Base-by-base conservation (phyloP, 2,888 invertebrate genomes). In the Salticus scenicus region DNA sequence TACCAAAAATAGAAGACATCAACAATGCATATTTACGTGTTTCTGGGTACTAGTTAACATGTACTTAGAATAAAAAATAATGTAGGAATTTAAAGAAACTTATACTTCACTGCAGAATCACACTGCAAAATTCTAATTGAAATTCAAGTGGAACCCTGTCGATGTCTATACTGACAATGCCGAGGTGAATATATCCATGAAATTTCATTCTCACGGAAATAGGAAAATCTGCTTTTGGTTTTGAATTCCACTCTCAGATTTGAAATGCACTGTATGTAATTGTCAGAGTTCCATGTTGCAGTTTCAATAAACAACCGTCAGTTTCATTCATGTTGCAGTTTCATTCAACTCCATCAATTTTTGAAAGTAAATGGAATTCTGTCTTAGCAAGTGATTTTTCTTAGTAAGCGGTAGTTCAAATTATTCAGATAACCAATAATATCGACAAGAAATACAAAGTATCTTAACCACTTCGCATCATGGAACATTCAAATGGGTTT, bases 1-100 rank as follows among this genome's bases (percentile, higher is more conserved):
- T 42, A 28, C 71, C 27, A 71, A 71, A 71, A 24, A 42, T 42
- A 71, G 42, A 42, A 24, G 71, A 71, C 42, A 71, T 37, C 7
- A 37, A 37, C 37, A 37, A 37, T 37, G 37, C 37, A 37, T 37
- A 10, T 37, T 37, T 37, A 10, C 10, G 37, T 37, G 10, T 37
- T 37, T 10, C 37, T 37, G 37, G 37, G 37, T 37, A 37, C 37
- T 37, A 7, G 4, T 37, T 10, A 37, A 4, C 37, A 37, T 37
- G 37, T 37, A 37, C 37, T 37, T 37, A 7, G 37, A 37, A 37
- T 37, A 37, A 37, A 37, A 37, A 37, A 7, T 37, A 37, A 37
- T 37, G 37, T 10, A 7, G 37, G 37, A 10, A 37, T 10, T 37
- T 37, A 4, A 37, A 37, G 37, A 7, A 4, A 37, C 10, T 37